These are phyloP conservation scores for Amazona vittata DNA, from an alignment of 2,113 vertebrate species.

Conservation along the genomic window DNA sequence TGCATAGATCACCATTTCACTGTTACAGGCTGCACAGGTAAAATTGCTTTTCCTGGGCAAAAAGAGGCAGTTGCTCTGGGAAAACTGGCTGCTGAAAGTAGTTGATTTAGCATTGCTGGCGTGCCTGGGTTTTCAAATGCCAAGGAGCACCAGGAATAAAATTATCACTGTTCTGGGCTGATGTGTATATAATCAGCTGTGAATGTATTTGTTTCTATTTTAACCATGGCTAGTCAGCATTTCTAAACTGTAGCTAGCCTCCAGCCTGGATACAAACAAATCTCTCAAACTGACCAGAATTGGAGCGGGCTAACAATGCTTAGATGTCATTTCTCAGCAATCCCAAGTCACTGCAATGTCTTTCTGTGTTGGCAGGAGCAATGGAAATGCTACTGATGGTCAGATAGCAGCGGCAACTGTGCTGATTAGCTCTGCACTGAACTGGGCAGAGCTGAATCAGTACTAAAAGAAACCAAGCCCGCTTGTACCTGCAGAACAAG, in stretches of 20 bases:
- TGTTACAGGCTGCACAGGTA: background rate
- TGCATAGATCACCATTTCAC: background rate
- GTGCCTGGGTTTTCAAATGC: background rate
- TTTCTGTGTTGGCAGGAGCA: background rate
- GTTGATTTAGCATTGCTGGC: background rate
- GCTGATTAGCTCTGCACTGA: background rate
- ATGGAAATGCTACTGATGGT: background rate
- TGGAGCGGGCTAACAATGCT: background rate
- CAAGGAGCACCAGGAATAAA: background rate
- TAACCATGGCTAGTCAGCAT: background rate
- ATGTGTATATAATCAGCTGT: background rate
- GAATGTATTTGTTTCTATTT: slow-evolving; percentile 34
- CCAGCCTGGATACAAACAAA: background rate
- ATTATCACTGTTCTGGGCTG: background rate
- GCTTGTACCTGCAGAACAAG: background rate
- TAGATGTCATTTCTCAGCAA: background rate
- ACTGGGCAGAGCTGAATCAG: background rate
- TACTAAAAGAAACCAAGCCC: background rate
- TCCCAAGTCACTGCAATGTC: background rate
- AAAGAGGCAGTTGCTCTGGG: background rate
- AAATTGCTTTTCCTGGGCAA: background rate
- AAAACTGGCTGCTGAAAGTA: background rate
- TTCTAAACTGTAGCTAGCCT: background rate
- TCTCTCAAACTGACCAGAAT: background rate
- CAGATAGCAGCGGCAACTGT: background rate